Evolutionary conservation across 2,888 invertebrate genomes (phyloP).

Genomic region (Dynastes hyllus): DNA sequence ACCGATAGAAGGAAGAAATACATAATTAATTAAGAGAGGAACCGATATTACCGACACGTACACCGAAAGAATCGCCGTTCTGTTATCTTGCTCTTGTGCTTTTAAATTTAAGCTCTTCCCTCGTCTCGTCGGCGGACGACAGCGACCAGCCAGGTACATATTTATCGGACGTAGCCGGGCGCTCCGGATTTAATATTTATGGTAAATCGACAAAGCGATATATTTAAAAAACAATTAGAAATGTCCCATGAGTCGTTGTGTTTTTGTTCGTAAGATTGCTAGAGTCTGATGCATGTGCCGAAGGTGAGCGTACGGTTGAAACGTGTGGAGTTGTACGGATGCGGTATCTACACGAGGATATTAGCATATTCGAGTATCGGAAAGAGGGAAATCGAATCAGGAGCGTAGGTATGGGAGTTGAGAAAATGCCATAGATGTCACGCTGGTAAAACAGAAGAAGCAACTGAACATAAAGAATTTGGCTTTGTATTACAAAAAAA

Average conservation of each 20-base stretch:
- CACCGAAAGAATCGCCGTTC: conserved; percentile 31
- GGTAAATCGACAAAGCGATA: conserved; percentile 48
- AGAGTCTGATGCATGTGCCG: conserved; percentile 42
- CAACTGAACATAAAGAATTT: too few species aligned
- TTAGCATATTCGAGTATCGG: conserved; percentile 46
- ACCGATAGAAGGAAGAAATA: conserved; percentile 20
- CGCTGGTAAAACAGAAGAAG: too few species aligned
- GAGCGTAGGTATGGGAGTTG: too few species aligned
- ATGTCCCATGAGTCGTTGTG: conserved; percentile 48
- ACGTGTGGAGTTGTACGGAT: conserved; percentile 26
- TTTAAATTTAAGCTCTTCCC: conserved; percentile 36
- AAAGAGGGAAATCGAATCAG: too few species aligned
- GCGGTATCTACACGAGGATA: conserved; percentile 42
- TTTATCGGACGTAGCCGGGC: conserved; percentile 5
- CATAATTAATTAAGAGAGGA: conserved; percentile 35
- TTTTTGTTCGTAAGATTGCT: conserved; percentile 5
- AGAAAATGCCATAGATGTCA: too few species aligned
- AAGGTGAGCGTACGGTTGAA: conserved; percentile 53
- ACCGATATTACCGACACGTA: conserved; percentile 34
- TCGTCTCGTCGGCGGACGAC: conserved; percentile 12
- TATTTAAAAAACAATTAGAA: conserved; percentile 57
- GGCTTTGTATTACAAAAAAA: background rate
- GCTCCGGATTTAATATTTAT: conserved; percentile 52
- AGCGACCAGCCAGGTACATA: conserved; percentile 9
- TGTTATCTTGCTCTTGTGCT: conserved; percentile 30